A percentile compares a stretch with the other conserved stretches of the same genome.
These are phyloP conservation scores for Pangasius macronema DNA, from an alignment of 2,797 vertebrate genomes.

Conservation along the genomic window DNA sequence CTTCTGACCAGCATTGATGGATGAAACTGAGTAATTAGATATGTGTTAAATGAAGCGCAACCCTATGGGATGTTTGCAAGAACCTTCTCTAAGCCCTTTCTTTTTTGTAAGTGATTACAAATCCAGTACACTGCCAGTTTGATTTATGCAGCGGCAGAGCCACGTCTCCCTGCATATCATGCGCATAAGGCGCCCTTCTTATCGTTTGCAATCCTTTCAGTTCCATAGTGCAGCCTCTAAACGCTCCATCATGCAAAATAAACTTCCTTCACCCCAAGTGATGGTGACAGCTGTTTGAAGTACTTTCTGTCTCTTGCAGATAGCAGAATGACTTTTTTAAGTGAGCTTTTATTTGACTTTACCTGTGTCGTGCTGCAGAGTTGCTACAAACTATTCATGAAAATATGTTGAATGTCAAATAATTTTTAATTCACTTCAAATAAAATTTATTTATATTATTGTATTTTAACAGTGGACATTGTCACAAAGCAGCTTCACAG, in stretches of 20 bases:
- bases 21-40: constrained; percentile 75
- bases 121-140: constrained; percentile 78
- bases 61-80: constrained; percentile 66
- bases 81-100: constrained; percentile 57
- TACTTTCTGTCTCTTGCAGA: constrained; percentile 50
- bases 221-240: constrained; percentile 71
- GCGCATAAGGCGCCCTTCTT: constrained; percentile 74
- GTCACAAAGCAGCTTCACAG: neutral
- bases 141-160: constrained; percentile 78
- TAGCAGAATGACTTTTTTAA: constrained; percentile 15
- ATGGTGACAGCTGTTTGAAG: constrained; percentile 66
- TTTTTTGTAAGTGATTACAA: constrained; percentile 76
- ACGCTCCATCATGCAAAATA: constrained; percentile 71
- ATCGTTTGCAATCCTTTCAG: constrained; percentile 78
- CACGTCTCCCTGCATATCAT: constrained; percentile 75
- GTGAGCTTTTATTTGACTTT: constrained; percentile 7
- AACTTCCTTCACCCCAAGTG: constrained; percentile 64
- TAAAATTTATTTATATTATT: no score
- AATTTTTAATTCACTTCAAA: neutral
- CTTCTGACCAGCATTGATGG: constrained; percentile 66
- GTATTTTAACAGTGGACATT: neutral
- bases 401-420: neutral
- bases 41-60: constrained; percentile 71
- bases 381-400: neutral
- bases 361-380: neutral